Conservation (phyloP, 2,888 invertebrate species). For the Silvanus unidentatus region DNA sequence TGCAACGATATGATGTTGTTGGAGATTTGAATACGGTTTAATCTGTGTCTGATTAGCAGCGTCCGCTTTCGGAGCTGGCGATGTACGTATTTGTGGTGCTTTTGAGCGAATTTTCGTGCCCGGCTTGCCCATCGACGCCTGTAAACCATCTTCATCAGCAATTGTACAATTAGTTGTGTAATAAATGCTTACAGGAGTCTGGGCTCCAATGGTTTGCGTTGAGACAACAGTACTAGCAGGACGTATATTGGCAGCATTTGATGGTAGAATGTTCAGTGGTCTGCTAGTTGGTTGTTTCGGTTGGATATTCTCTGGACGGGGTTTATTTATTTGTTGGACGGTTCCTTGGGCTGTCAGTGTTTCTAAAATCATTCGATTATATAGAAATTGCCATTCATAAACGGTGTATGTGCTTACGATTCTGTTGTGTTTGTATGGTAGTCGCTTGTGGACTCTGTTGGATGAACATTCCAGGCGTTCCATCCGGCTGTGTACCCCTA, state of each 20-base stretch:
- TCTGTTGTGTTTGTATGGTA: slow-evolving; percentile 60
- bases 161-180: no score
- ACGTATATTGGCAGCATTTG: slow-evolving; percentile 58
- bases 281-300: slow-evolving; percentile 46
- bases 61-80: slow-evolving; percentile 70
- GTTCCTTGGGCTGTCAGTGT: slow-evolving; percentile 45
- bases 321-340: slow-evolving; percentile 49
- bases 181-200: slow-evolving; percentile 52
- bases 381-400: no score
- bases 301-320: slow-evolving; percentile 52
- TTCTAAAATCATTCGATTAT: slow-evolving; percentile 24
- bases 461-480: slow-evolving; percentile 71
- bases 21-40: slow-evolving; percentile 48
- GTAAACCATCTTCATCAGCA: slow-evolving; percentile 11
- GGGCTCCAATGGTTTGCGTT: slow-evolving; percentile 66
- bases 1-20: slow-evolving; percentile 49
- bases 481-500: slow-evolving; percentile 72
- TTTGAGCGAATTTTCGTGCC: slow-evolving; percentile 66
- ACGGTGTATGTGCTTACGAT: slow-evolving; percentile 50
- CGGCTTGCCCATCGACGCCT: slow-evolving; percentile 48
- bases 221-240: slow-evolving; percentile 73
- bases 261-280: slow-evolving; percentile 46
- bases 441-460: slow-evolving; percentile 67
- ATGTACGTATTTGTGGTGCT: slow-evolving; percentile 55
- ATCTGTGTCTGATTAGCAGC: slow-evolving; percentile 67